Evolutionary conservation across 2,888 invertebrate genomes (phyloP), one percentile per base, ranked within the genome.

Genomic region (Hydrotaea cyrtoneurina): DNA sequence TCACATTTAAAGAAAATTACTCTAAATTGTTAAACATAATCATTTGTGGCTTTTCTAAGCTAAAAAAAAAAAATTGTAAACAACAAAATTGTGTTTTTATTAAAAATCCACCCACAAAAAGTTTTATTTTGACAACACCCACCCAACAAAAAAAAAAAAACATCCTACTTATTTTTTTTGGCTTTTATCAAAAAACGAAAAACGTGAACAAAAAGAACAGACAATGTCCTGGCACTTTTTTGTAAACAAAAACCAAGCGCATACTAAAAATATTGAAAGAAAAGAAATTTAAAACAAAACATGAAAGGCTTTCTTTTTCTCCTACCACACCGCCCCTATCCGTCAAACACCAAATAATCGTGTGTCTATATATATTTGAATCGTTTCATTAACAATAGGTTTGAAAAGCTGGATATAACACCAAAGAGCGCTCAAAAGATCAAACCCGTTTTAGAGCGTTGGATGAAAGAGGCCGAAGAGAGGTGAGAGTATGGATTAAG

Each of bases 351-450:
- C 79, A 79, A 75, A 82, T 86, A 76, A 21, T 73, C 36, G 72
- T n/a, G n/a, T n/a, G n/a, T 76, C 75, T 55, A 21, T 36, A 55
- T 79, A 62, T 79, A 59, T 62, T 81, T 59, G 19, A n/a, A n/a
- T 75, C 39, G 39, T 39, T 13, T 10, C 11, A 39, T 39, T 39
- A 10, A 4, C 39, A 71, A 69, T 94, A 98, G 98, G 96, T 99
- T 99, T 95, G 99, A 99, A 94, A 99, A 99, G 94, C 94, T 99
- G 94, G 99, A 99, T 94, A 99, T 99, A 91, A 99, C 99, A 91
- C 99, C 99, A 92, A 98, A 99, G 94, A 98, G 98, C 94, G 99
- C 99, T 91, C 98, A 98, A 94, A 99, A 99, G 95, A 99, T 99
- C 93, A 98, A 98, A 93, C 99, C 99, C 88, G 99, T 99, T 89